A percentile compares a stretch with the other conserved stretches of the same genome.
phyloP scores from a whole-genome alignment of 2,888 invertebrate genomes.

The Auanema sp. region DNA sequence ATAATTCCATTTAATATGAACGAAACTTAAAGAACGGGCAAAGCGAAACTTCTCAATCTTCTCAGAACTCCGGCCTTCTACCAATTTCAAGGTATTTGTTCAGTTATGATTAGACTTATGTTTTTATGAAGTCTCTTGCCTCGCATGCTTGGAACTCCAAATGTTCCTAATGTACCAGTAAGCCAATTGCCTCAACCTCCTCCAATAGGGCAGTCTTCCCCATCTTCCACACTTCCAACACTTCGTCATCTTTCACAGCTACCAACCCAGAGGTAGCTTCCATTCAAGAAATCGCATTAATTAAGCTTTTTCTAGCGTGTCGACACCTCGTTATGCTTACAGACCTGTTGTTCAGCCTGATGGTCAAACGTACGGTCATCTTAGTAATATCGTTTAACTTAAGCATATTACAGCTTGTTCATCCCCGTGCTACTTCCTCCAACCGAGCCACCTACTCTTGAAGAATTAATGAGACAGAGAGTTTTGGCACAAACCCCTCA shows the following conservation, averaged over 20 bases:
- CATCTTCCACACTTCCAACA: neutral
- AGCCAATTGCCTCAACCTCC: neutral
- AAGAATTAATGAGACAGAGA: no score
- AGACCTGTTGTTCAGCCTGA: neutral
- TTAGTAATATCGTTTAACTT: neutral
- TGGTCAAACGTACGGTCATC: neutral
- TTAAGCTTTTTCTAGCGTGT: neutral
- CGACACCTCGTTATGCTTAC: neutral
- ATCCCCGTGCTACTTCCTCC: neutral
- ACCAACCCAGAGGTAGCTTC: neutral
- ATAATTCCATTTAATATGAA: no score
- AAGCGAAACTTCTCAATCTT: no score
- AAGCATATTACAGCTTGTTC: neutral
- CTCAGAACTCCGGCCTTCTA: neutral
- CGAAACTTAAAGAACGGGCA: no score
- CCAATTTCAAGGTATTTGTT: neutral
- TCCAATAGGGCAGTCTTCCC: neutral
- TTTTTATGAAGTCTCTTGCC: no score
- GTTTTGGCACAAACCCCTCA: no score
- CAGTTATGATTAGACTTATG: no score
- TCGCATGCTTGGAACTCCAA: no score
- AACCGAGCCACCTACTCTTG: neutral
- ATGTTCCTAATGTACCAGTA: no score
- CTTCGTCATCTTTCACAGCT: slow-evolving; percentile 2
- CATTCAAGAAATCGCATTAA: neutral